Percentiles rank a stretch among this genome's conserved stretches.
These are phyloP conservation scores for Tubulanus polymorphus DNA, from an alignment of 2,888 invertebrate species.

Conservation along the genomic window DNA sequence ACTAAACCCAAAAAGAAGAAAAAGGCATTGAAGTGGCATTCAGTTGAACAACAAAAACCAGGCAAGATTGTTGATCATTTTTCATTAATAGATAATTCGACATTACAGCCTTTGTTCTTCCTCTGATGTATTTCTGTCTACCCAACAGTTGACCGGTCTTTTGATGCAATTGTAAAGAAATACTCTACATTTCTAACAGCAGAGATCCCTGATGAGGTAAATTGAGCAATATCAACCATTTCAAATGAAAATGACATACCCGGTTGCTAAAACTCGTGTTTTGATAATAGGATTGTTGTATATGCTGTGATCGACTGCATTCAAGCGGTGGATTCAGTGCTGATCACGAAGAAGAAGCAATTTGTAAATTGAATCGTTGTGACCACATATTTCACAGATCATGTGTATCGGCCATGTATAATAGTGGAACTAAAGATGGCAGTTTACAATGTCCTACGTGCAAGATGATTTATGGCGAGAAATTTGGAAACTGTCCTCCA, in stretches of 20 bases:
- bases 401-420: conserved; percentile 73
- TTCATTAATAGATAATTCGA: no score
- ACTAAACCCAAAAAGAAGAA: not conserved
- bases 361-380: conserved; percentile 69
- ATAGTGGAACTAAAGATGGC: conserved; percentile 58
- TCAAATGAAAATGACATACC: not conserved
- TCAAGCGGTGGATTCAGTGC: conserved; percentile 41
- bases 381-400: conserved; percentile 76
- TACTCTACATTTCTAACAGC: no score
- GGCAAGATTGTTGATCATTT: no score
- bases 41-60: no score
- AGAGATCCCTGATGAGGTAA: no score
- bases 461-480: conserved; percentile 76
- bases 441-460: conserved; percentile 84
- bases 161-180: not conserved
- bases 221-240: no score
- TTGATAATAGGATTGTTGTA: conserved; percentile 45
- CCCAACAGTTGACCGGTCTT: not conserved
- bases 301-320: conserved; percentile 47
- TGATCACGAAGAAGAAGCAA: conserved; percentile 52
- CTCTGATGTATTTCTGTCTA: not conserved
- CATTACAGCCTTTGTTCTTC: not conserved
- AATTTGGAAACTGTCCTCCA: conserved; percentile 72
- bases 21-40: not conserved
- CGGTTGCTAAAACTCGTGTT: conserved; percentile 1